A percentile compares a stretch with the other conserved stretches of the same genome.
Evolutionary conservation across 2,797 vertebrate genomes (phyloP).

Genomic region (Pelodytes ibericus): DNA sequence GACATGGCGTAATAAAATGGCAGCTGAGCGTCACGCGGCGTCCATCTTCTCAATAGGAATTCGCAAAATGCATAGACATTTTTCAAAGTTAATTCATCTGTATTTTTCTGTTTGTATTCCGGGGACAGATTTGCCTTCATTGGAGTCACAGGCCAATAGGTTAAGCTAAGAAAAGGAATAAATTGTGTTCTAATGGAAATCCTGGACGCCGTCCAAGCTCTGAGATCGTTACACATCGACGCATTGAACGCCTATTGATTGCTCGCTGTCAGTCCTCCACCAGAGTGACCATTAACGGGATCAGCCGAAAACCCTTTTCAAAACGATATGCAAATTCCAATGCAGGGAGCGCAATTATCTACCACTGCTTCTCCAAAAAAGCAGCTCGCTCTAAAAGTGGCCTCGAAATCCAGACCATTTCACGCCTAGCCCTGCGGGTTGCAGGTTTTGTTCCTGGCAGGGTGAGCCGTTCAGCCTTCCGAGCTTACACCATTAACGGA

Average conservation of each 20-base stretch:
- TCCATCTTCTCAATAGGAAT: too few species aligned
- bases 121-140: neutral
- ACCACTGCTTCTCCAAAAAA: too few species aligned
- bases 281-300: neutral
- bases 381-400: too few species aligned
- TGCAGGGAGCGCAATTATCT: too few species aligned
- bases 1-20: too few species aligned
- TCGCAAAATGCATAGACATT: neutral
- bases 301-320: neutral
- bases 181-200: neutral
- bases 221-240: neutral
- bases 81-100: neutral
- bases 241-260: neutral
- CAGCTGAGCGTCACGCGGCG: too few species aligned
- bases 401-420: too few species aligned
- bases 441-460: too few species aligned
- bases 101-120: neutral
- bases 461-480: too few species aligned
- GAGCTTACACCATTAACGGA: too few species aligned
- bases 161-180: neutral
- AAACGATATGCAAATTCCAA: too few species aligned
- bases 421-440: too few species aligned
- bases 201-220: neutral
- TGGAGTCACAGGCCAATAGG: neutral
- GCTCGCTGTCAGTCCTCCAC: neutral